Evolutionary conservation across 2,113 vertebrate species (phyloP).

Genomic region (Zosterops hypoxanthus): DNA sequence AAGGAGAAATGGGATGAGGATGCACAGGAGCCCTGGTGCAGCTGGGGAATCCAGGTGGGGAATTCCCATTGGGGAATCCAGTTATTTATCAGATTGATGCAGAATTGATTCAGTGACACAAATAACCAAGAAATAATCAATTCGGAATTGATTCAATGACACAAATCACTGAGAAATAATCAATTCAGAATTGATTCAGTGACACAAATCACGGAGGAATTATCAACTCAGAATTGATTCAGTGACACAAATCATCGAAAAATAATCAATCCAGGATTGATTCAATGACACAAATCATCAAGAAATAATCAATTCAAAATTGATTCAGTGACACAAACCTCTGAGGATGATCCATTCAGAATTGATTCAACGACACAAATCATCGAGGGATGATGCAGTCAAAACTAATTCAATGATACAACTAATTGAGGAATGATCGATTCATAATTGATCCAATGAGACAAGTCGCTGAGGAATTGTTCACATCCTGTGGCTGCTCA

Average conservation of each 20-base stretch:
- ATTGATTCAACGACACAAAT: not conserved
- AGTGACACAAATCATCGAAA: not conserved
- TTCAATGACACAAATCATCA: not conserved
- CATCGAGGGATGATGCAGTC: accelerated
- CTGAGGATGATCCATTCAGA: accelerated
- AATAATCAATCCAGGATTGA: accelerated
- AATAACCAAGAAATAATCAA: accelerated
- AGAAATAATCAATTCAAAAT: not conserved
- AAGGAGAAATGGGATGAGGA: not conserved
- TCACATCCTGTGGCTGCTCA: not conserved
- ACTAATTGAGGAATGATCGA: not conserved
- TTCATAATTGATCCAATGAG: not conserved
- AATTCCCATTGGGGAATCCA: not conserved
- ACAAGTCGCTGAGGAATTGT: not conserved
- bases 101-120: not conserved
- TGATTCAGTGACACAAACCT: not conserved
- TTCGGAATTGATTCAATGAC: not conserved
- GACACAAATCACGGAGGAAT: not conserved
- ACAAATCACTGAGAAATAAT: accelerated
- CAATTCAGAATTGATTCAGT: not conserved
- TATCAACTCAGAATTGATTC: not conserved
- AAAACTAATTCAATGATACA: not conserved
- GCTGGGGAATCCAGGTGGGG: not conserved
- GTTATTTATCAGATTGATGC: not conserved
- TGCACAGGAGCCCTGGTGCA: not conserved